Evolutionary conservation across 2,113 vertebrate genomes (phyloP).

Genomic region (Microtus montanus): DNA sequence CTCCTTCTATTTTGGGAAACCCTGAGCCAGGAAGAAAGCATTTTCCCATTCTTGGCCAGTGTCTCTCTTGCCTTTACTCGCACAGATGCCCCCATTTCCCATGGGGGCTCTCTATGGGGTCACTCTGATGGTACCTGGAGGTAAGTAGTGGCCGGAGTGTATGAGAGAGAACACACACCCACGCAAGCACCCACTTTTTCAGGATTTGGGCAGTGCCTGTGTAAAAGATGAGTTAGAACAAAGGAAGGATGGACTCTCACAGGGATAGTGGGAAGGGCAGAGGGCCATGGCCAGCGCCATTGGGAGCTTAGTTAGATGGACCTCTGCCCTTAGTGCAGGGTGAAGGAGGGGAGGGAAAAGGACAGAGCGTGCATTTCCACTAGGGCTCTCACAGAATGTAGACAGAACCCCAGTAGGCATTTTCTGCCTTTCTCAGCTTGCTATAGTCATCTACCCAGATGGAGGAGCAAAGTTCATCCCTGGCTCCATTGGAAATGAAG

Average conservation of each 20-base stretch:
- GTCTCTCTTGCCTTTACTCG: conserved; percentile 18
- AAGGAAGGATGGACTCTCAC: neutral
- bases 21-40: conserved; percentile 29
- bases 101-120: neutral
- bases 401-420: neutral
- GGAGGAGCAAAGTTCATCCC: neutral
- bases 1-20: conserved; percentile 72
- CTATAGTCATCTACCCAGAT: neutral
- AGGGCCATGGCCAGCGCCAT: neutral
- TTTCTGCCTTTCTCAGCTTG: neutral
- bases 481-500: neutral
- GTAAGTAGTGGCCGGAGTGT: neutral
- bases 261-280: neutral
- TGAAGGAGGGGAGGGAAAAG: neutral
- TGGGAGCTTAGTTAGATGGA: neutral
- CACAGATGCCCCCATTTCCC: conserved; percentile 19
- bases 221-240: neutral
- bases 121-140: conserved; percentile 13
- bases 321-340: neutral
- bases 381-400: neutral
- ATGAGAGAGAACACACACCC: neutral
- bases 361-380: neutral
- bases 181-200: neutral
- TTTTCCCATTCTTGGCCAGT: conserved; percentile 27
- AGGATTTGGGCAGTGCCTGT: neutral